Evolutionary conservation across 2,888 invertebrate genomes (phyloP), one percentile per base, ranked within the genome.

Genomic region (Drosophila multiciliata): DNA sequence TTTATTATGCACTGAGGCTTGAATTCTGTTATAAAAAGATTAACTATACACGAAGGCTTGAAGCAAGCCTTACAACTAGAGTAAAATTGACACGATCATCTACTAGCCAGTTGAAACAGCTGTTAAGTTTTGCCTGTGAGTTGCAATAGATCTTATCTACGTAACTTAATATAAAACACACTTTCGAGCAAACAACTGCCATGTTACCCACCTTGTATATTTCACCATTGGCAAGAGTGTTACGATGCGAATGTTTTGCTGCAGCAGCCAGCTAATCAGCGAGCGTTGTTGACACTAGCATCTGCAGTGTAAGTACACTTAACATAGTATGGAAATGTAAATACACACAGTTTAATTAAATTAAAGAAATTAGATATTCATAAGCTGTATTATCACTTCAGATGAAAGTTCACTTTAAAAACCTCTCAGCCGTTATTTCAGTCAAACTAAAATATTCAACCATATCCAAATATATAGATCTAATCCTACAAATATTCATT

Each of bases 401-500:
- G 1, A 2, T 20, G 42, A 12, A 20, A 20, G 42, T 12, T 42
- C 1, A 42, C 6, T 42, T 36, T 20, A 6, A 40, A 40, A 42
- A 20, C 20, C 42, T 6, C 5, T 6, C 6, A 29, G 11, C 12
- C 20, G n/a, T 8, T 40, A 4, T 40, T 40, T n/a, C n/a, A n/a
- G 1, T n/a, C 40, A 9, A 40, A 8, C 38, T 40, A 40, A 40
- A n/a, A 40, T 4, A 12, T 20, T 45, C 3, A 20, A 20, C 7
- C 7, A 45, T 20, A 20, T 20, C 45, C 20, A 20, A 45, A 45
- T 45, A 1, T 9, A 26, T 26, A 17, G 1, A 26, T n/a, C 48
- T 26, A 26, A 26, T 26, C 15, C 4, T 23, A 23, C 52, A 64
- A 29, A 57, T 61, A 32, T 32, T n/a, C 1, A 20, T 61, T 59